Conservation (phyloP, 2,113 vertebrate genomes). For the Gracilinanus agilis region DNA sequence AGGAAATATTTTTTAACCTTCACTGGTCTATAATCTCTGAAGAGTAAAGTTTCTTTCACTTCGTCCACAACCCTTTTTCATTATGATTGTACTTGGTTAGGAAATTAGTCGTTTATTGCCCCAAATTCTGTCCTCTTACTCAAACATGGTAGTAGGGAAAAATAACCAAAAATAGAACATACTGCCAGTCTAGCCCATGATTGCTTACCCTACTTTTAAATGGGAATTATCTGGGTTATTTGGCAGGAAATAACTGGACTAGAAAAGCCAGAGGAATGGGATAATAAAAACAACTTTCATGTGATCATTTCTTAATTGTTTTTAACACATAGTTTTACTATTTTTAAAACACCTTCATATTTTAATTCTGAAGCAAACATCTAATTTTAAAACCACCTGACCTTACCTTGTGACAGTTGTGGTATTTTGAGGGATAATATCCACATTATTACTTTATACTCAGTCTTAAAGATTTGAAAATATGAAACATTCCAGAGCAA, state of each 20-base stretch:
- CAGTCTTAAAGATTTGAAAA: neutral
- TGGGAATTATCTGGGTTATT: neutral
- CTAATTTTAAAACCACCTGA: conserved; percentile 43
- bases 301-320: neutral
- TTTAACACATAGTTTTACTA: conserved; percentile 23
- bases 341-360: conserved; percentile 59
- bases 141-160: conserved; percentile 8
- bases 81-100: conserved; percentile 36
- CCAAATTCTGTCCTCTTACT: neutral
- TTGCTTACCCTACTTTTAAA: conserved; percentile 43
- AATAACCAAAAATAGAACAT: conserved; percentile 23
- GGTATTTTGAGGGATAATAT: conserved; percentile 42
- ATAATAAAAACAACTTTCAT: neutral
- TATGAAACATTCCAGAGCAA: neutral
- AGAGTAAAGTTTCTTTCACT: conserved; percentile 25
- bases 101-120: neutral
- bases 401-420: neutral
- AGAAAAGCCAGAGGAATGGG: conserved; percentile 23
- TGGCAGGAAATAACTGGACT: conserved; percentile 50
- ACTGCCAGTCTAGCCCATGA: neutral
- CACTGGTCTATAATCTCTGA: neutral
- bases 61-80: conserved; percentile 14
- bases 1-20: conserved; percentile 48
- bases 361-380: conserved; percentile 45
- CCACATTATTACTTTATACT: neutral